Evolutionary conservation across 2,797 vertebrate genomes (phyloP), one percentile per base, ranked within the genome.

Genomic region (Heliangelus exortis): DNA sequence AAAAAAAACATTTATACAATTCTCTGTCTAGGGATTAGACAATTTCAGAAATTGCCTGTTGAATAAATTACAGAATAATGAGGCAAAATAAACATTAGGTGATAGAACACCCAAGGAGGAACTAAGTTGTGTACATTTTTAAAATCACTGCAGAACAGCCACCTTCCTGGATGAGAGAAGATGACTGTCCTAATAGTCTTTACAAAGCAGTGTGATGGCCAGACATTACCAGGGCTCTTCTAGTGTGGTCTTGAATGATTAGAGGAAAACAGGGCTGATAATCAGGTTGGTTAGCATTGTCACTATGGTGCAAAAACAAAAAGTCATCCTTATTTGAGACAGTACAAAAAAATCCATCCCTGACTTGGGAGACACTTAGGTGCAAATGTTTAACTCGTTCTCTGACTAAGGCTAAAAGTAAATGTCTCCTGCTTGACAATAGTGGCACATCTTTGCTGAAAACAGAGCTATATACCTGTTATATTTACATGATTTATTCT

Each of bases 401-500:
- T 67, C 58, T 67, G 47, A 84, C 68, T 39, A 89, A 80, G 36
- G n/a, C 87, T 73, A 91, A 86, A 86, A 33, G 89, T n/a, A 90
- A 93, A 71, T 22, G 26, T 74, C 53, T 92, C 68, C 22, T 54
- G 50, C 48, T 84, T 84, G 57, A 82, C 34, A 91, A 75, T 3
- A 69, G 31, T 43, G 39, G 36, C 50, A 77, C 53, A 77, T 20
- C 33, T 76, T 31, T 77, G 45, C 57, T 83, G 78, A 82, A 89
- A 95, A 50, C 3, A 6, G n/a, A 86, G 26, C 86, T 62, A 67
- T 41, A n/a, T 69, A 53, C 1, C 1, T 77, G 45, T 67, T 22
- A 34, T 58, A 89, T 82, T 93, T 74, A 65, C 71, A 78, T 74
- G 31, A 95, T 87, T 90, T 92, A 83, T 89, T 92, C 57, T 80